These are phyloP conservation scores for Pempheris klunzingeri DNA, from an alignment of 2,797 vertebrate genomes.

Conservation along the genomic window DNA sequence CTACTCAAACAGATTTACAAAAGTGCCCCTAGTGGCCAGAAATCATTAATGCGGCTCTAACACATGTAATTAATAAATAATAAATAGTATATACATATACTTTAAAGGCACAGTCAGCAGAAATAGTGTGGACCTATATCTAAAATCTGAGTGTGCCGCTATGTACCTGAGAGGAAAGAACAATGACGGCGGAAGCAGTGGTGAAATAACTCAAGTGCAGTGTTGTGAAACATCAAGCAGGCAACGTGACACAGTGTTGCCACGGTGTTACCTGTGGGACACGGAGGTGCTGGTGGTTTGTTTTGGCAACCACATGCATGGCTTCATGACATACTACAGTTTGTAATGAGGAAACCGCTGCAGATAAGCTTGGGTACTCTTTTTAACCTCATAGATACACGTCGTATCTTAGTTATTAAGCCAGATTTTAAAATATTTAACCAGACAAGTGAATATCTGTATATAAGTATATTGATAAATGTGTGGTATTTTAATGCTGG, in stretches of 20 bases:
- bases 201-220: not conserved
- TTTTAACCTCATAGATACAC: too few species aligned
- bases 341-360: not conserved
- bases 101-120: not conserved
- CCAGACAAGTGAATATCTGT: too few species aligned
- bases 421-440: too few species aligned
- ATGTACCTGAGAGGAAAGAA: not conserved
- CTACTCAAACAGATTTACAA: too few species aligned
- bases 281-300: not conserved
- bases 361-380: too few species aligned
- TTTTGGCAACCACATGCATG: slow-evolving; percentile 5
- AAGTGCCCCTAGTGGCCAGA: too few species aligned
- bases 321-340: not conserved
- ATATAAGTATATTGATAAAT: too few species aligned
- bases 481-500: too few species aligned
- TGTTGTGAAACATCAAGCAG: not conserved
- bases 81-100: not conserved
- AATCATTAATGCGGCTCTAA: too few species aligned
- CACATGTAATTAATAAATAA: too few species aligned
- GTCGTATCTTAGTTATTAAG: too few species aligned
- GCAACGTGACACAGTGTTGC: not conserved
- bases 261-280: not conserved
- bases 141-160: too few species aligned
- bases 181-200: not conserved
- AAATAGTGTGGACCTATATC: not conserved